Percentiles rank a stretch among this genome's conserved stretches.
These are phyloP conservation scores for Pangasianodon hypophthalmus DNA, from an alignment of 2,113 vertebrate species.

Conservation along the genomic window DNA sequence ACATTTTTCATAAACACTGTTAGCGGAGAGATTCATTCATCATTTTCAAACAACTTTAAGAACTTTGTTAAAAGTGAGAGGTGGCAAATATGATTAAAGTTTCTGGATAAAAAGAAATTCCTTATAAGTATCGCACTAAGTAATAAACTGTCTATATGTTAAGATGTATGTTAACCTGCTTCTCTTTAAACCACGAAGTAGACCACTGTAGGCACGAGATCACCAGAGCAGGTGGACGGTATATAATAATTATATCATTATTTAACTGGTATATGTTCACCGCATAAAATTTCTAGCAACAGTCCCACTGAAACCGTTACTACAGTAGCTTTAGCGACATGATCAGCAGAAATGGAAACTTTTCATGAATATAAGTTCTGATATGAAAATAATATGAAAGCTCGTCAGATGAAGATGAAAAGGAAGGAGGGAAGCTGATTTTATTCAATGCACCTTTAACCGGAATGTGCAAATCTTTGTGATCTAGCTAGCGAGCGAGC, in stretches of 20 bases:
- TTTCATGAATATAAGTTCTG: neutral
- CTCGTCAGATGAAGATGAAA: neutral
- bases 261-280: no score
- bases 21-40: neutral
- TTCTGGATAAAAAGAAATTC: neutral
- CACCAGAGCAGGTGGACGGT: no score
- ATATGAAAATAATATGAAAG: neutral
- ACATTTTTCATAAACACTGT: neutral
- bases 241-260: neutral
- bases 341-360: neutral
- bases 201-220: neutral
- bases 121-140: neutral
- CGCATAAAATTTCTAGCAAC: no score
- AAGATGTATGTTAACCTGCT: neutral
- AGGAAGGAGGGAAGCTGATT: neutral
- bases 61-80: neutral
- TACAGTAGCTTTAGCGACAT: neutral
- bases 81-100: neutral
- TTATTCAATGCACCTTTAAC: neutral
- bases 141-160: neutral
- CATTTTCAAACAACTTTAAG: neutral
- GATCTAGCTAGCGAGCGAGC: no score
- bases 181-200: neutral
- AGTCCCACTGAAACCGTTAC: neutral
- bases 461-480: neutral